Base-by-base conservation (phyloP, 2,888 invertebrate genomes). In the Isoperla grammatica region DNA sequence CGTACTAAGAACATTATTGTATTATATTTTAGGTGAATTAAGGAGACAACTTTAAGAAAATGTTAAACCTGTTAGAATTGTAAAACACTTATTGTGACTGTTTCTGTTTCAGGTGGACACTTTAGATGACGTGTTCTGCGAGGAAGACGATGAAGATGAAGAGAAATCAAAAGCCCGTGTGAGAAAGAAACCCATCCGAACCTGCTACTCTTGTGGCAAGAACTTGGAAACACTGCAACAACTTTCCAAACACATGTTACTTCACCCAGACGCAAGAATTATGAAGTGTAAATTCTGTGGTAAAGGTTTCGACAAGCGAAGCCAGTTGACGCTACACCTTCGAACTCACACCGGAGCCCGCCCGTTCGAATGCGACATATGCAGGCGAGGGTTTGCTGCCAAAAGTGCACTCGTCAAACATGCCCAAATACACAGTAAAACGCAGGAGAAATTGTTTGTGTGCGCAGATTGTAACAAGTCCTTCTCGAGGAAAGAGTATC, bases 391-490 rank as follows among this genome's bases (percentile, higher is more conserved):
- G 29, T 67, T 66, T 29, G 61, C 66, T 23, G 64, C 64, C 39
- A 66, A 67, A 55, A 65, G 65, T 37, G 59, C 66, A 1, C 61
- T 67, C n/a, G 62, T 63, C 11, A 67, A 68, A 49, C 68, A 69
- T 43, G 56, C 56, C 45, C 40, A 58, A 13, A 62, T 61, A 23
- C 68, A 69, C 56, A 59, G 58, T 0, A 39, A 46, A n/a, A 55
- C 65, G 20, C 63, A 63, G 15, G 60, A 59, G 23, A 65, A 63
- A 46, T 50, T 62, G 19, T 67, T 63, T 49, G 61, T 61, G 39
- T 68, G 68, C 61, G 64, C 62, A 20, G 60, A 66, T 35, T 68
- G 68, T 59, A 45, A 55, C 1, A 67, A 67, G 55, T 49, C 57
- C 42, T 68, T 65, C 57, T 45, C 64, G 11, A 62, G 66, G 4